Evolutionary conservation across 2,113 vertebrate genomes (phyloP).

Genomic region (Oryzias curvinotus): DNA sequence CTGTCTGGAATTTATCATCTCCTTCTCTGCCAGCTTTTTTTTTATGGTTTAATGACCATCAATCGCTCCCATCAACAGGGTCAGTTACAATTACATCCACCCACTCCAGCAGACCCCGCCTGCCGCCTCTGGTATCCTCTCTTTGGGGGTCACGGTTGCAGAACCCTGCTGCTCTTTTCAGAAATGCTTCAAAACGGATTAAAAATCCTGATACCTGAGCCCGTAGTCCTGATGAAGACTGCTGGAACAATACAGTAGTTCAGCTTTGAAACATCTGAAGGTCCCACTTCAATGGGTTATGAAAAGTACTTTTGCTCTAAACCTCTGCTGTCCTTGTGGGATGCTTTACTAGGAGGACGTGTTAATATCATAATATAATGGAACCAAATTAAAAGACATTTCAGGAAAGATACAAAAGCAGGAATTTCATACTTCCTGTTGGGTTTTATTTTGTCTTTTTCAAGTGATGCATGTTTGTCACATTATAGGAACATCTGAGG

Average conservation of each 20-base stretch:
- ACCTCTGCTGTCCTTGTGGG: no score
- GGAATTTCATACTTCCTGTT: no score
- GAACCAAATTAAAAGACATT: no score
- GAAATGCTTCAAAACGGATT: conserved; percentile 24
- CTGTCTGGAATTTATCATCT: conserved; percentile 58
- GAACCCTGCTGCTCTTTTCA: conserved; percentile 4
- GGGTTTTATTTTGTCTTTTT: no score
- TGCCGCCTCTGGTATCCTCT: conserved; percentile 21
- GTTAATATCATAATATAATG: no score
- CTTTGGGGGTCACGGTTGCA: conserved; percentile 19
- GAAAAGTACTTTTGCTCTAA: no score
- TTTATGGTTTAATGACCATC: conserved; percentile 65
- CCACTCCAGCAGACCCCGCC: conserved; percentile 19
- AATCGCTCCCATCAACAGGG: conserved; percentile 56
- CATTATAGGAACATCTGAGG: no score
- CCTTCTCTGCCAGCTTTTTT: conserved; percentile 42
- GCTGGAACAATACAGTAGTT: conserved; percentile 9
- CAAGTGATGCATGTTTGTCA: no score
- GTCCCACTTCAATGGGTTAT: conserved; percentile 1
- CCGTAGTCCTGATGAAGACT: conserved; percentile 10
- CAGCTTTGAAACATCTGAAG: conserved; percentile 15
- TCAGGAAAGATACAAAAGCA: no score
- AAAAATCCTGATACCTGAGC: conserved; percentile 2
- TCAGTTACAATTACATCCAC: conserved; percentile 61
- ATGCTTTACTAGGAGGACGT: no score